Evolutionary conservation across 2,113 vertebrate genomes (phyloP), one percentile per base, ranked within the genome.

Genomic region (Centropristis striata): DNA sequence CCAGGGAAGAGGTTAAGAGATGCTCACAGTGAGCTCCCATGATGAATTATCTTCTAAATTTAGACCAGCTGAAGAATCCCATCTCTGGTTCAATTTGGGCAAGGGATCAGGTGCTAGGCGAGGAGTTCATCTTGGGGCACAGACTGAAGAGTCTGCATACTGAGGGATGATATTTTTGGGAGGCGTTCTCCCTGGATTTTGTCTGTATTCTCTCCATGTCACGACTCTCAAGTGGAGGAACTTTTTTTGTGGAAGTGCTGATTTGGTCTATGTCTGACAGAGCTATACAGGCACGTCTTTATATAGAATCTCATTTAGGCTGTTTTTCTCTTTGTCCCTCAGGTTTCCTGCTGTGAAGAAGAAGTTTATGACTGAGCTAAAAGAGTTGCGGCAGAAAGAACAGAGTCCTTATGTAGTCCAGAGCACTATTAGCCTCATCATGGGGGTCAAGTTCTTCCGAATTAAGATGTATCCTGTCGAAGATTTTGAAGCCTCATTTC

Each of bases 391-490:
- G 23, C 97, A 97, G 80, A 99, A 98, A 91, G 98, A 99, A 42
- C 98, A 99, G 92, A 99, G 92, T 86, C 97, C 98, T 0, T 96
- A 97, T 2, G 92, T 98, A 6, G 93, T 98, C 67, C 98, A 99
- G 88, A 98, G 97, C 75, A 97, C 97, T 84, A 98, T 99, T 89
- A 99, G 97, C 86, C 96, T 99, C 87, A 98, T 99, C 87, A 98
- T 99, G 98, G 98, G 98, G 53, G 96, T 99, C 94, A 99, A 99
- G 92, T 99, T 99, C 92, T 99, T 99, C 88, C 94, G 98, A 53
- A 96, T 99, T 80, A 99, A 99, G 91, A 99, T 99, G 98, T 99
- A 99, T 89, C 98, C 98, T 1, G 98, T 99, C 37, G 98, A 99
- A 83, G 98, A 99, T 88, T 99, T 99, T 66, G 98, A 99, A 95